Percentiles rank a stretch among this genome's conserved stretches.
phyloP scores from a whole-genome alignment of 2,797 vertebrate genomes.

The Luscinia megarhynchos region DNA sequence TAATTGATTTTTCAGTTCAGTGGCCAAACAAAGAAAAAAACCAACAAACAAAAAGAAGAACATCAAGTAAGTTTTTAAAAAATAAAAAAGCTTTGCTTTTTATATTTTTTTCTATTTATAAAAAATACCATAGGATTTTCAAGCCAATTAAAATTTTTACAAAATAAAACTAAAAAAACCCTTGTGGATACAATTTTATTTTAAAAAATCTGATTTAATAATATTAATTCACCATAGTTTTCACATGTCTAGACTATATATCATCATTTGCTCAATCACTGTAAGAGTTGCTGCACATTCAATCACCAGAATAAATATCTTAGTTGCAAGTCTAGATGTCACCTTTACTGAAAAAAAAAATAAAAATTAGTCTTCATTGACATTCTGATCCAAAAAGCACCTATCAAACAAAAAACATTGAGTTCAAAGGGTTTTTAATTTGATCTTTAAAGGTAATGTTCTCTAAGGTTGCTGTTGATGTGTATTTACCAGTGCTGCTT shows the following conservation, averaged over 20 bases:
- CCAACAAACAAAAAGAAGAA: background rate
- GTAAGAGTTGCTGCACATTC: background rate
- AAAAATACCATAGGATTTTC: background rate
- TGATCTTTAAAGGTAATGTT: background rate
- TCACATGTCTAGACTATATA: background rate
- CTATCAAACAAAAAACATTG: background rate
- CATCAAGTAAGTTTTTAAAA: background rate
- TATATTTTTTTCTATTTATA: background rate
- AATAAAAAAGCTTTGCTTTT: background rate
- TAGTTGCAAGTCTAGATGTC: background rate
- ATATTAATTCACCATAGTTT: background rate
- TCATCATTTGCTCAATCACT: background rate
- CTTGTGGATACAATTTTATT: background rate
- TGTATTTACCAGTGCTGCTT: background rate
- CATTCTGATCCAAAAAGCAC: background rate
- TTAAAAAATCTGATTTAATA: background rate
- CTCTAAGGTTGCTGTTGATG: background rate
- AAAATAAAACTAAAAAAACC: background rate
- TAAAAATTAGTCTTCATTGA: background rate
- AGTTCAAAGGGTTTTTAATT: background rate
- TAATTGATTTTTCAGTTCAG: conserved; percentile 57
- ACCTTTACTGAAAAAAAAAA: background rate
- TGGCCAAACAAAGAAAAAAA: background rate
- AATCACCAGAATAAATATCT: background rate
- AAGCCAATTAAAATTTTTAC: background rate